phyloP scores from a whole-genome alignment of 2,888 invertebrate species.

The Campoplex nolae region DNA sequence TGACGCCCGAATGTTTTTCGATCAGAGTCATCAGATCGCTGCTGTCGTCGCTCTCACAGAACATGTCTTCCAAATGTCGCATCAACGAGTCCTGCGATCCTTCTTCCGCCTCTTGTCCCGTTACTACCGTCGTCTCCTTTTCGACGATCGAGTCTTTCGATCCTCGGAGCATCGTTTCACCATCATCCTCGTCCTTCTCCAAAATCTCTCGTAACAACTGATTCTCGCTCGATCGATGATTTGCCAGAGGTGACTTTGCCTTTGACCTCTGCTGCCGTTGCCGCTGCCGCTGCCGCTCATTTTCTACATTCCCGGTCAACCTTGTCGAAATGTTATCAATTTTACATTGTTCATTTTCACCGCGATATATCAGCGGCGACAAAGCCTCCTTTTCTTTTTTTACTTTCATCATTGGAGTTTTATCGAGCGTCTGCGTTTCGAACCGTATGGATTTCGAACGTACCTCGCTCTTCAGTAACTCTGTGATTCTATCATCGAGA shows the following conservation, averaged over 20 bases:
- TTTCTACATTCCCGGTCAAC: neutral
- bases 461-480: constrained; percentile 34
- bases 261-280: neutral
- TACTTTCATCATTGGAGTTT: constrained; percentile 21
- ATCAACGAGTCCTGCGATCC: constrained; percentile 79
- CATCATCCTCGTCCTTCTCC: constrained; percentile 52
- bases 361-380: neutral
- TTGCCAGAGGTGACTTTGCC: neutral
- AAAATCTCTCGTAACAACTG: constrained; percentile 64
- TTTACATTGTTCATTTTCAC: neutral
- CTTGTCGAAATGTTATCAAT: neutral
- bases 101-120: constrained; percentile 69
- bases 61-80: constrained; percentile 81
- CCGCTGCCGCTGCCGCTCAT: neutral
- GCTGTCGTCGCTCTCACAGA: constrained; percentile 80
- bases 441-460: neutral
- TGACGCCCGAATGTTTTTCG: constrained; percentile 78
- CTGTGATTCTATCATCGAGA: constrained; percentile 54
- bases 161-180: constrained; percentile 3
- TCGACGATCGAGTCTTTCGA: neutral
- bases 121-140: neutral
- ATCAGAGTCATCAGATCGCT: constrained; percentile 78
- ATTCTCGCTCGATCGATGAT: constrained; percentile 15
- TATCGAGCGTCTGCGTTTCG: neutral
- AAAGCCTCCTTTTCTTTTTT: constrained; percentile 5